Conservation (phyloP, 2,797 vertebrate species). For the Coccyzus lansbergi region DNA sequence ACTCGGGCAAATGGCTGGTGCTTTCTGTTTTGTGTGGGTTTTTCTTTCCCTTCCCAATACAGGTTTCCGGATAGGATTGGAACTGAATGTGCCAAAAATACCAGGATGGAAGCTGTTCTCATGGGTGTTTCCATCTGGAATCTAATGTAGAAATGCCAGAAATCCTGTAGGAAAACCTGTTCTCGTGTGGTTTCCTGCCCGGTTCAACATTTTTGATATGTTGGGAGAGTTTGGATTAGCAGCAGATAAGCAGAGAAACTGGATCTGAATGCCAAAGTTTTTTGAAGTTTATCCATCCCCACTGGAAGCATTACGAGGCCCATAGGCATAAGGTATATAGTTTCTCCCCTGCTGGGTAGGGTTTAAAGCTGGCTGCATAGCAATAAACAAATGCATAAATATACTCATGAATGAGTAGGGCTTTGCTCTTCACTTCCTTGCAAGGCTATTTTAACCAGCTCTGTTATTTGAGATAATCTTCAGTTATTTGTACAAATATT, state of each 20-base stretch:
- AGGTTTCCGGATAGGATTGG: slow-evolving; percentile 65
- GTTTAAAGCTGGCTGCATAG: slow-evolving; percentile 50
- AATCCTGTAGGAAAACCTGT: slow-evolving; percentile 75
- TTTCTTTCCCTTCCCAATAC: slow-evolving; percentile 6
- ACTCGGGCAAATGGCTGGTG: not conserved
- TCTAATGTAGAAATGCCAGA: slow-evolving; percentile 73
- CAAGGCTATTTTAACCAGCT: slow-evolving; percentile 30
- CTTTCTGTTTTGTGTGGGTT: not conserved
- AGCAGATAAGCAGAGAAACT: slow-evolving; percentile 68
- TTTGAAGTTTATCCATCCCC: slow-evolving; percentile 59
- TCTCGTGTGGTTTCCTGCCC: slow-evolving; percentile 73
- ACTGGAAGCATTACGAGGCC: slow-evolving; percentile 48
- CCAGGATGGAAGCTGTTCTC: slow-evolving; percentile 72
- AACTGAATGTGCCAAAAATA: slow-evolving; percentile 68
- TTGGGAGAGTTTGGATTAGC: slow-evolving; percentile 72
- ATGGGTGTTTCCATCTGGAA: slow-evolving; percentile 76
- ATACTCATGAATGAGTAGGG: slow-evolving; percentile 24
- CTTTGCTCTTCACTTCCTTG: slow-evolving; percentile 57
- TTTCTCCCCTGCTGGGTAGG: slow-evolving; percentile 29
- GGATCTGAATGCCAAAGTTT: slow-evolving; percentile 63
- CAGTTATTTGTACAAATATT: slow-evolving; percentile 9
- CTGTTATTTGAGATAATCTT: slow-evolving; percentile 17
- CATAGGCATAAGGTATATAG: slow-evolving; percentile 56
- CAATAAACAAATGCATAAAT: slow-evolving; percentile 64
- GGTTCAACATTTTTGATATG: slow-evolving; percentile 66